These are phyloP conservation scores for Nicator chloris DNA, from an alignment of 2,113 vertebrate genomes.

Conservation along the genomic window DNA sequence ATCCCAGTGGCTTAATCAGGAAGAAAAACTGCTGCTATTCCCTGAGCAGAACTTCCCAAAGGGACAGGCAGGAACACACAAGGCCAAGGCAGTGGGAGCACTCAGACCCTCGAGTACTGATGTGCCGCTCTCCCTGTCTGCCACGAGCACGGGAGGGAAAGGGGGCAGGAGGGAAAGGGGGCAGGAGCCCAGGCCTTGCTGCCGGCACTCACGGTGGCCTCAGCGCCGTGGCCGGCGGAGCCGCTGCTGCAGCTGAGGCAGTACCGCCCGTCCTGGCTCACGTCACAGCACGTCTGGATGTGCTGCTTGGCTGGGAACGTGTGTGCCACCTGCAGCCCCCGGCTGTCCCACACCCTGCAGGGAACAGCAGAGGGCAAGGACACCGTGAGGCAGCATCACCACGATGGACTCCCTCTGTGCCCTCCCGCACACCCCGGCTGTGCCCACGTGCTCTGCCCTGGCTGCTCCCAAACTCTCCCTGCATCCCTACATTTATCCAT, in stretches of 20 bases:
- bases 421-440: accelerated
- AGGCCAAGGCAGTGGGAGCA: neutral
- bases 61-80: neutral
- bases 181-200: neutral
- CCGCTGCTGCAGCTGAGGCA: constrained; percentile 91
- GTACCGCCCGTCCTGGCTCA: constrained; percentile 79
- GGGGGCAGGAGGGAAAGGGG: neutral
- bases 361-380: neutral
- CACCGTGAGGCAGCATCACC: accelerated
- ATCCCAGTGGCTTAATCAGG: neutral
- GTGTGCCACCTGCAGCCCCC: constrained; percentile 86
- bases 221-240: constrained; percentile 86
- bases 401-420: accelerated
- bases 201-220: constrained; percentile 83
- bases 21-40: neutral
- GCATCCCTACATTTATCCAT: neutral
- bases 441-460: neutral
- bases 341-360: constrained; percentile 91
- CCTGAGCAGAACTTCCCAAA: neutral
- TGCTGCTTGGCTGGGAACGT: constrained; percentile 87
- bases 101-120: neutral
- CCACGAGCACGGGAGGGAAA: accelerated
- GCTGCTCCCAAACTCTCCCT: neutral
- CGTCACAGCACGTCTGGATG: constrained; percentile 92
- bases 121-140: accelerated